Evolutionary conservation across 1,140 invertebrate species (phyloP), one percentile per base, ranked within the genome.

Genomic region (Cepaea nemoralis): DNA sequence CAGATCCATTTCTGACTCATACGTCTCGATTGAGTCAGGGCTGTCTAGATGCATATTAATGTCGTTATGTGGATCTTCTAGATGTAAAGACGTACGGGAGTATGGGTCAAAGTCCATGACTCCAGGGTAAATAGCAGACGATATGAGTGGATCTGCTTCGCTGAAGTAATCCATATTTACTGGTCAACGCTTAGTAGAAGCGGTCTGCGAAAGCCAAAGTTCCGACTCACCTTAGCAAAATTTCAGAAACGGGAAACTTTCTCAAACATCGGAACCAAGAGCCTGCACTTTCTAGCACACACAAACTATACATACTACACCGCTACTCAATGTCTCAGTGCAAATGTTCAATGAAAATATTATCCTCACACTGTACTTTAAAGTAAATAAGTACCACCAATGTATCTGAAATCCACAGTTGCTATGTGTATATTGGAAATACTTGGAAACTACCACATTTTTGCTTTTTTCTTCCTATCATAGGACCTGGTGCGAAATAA

Each of bases 1-100:
- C 1, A 63, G 33, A 33, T 59, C 75, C 31, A 59, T 63, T 2
- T 77, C 75, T 37, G 75, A 77, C 69, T 71, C 69, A 55, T 77
- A 77, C 14, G 75, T 59, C 35, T 77, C 75, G 42, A 74, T 74
- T 35, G 75, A 77, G 35, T 45, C 55, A 35, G 75, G 75, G 39
- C 75, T 77, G 75, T 77, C 75, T 19, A 77, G n/a, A 50, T 63
- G 33, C 48, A 77, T 59, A 1, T 77, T 24, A 37, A 77, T 77
- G 55, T 77, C 42, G 40, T 77, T 59, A 3, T 45, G 50, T 22
- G 48, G 31, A 33, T 74, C 71, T 33, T 74, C 71, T 63, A 63
- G 33, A 24, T 63, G n/a, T 55, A 77, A 63, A 16, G 75, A 63
- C 8, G 75, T 48, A 19, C 75, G 75, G 2, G 75, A 77, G 50